Percentiles rank a stretch among this genome's conserved stretches.
Conservation (phyloP, 2,888 invertebrate species). For the Drosophila macrospina region DNA sequence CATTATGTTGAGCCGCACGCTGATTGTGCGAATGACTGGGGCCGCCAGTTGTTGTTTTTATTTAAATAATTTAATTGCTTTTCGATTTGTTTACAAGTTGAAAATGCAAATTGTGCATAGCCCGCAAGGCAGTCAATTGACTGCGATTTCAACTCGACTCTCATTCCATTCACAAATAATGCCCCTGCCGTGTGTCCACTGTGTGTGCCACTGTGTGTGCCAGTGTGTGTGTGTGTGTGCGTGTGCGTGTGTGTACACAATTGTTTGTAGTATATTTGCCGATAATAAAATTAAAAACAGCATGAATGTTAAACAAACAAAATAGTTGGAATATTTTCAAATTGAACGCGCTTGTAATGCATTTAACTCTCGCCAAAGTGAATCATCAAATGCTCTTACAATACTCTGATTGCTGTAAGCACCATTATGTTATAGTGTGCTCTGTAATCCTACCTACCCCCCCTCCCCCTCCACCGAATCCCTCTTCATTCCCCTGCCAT, state of each 20-base stretch:
- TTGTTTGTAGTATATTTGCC: slow-evolving; percentile 14
- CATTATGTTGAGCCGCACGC: slow-evolving; percentile 65
- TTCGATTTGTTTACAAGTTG: slow-evolving; percentile 80
- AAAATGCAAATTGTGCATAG: slow-evolving; percentile 75
- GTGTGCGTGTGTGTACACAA: slow-evolving; percentile 3
- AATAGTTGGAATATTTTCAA: slow-evolving; percentile 36
- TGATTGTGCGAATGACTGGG: slow-evolving; percentile 46
- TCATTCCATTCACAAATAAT: slow-evolving; percentile 47
- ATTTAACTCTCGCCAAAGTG: slow-evolving; percentile 10
- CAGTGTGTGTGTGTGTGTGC: slow-evolving; percentile 11
- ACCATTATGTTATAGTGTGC: background rate
- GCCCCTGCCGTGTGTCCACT: slow-evolving; percentile 4
- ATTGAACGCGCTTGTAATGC: background rate
- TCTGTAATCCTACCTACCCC: background rate
- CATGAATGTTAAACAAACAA: slow-evolving; percentile 42
- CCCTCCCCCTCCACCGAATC: background rate
- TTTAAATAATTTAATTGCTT: slow-evolving; percentile 81
- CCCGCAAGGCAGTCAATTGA: slow-evolving; percentile 74
- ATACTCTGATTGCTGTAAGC: background rate
- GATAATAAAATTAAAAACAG: slow-evolving; percentile 71
- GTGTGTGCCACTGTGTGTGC: slow-evolving; percentile 7
- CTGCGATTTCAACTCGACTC: slow-evolving; percentile 66
- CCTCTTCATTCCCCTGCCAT: too few relatives aligned
- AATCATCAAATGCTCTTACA: background rate
- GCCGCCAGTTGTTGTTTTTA: slow-evolving; percentile 73